Conservation (phyloP, 2,797 vertebrate genomes). For the Girardinus metallicus region DNA sequence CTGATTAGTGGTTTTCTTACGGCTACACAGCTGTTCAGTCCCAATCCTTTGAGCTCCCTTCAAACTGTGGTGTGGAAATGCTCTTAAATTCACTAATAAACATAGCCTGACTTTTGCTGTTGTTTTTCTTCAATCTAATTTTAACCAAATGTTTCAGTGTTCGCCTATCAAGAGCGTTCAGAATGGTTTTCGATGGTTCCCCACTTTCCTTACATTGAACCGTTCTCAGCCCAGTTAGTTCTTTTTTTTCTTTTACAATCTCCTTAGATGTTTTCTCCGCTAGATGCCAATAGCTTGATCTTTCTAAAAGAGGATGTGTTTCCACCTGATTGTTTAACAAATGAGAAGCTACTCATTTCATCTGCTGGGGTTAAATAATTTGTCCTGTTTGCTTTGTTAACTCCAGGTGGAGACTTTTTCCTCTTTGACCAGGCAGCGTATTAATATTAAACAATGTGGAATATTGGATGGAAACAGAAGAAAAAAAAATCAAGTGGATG, state of each 20-base stretch:
- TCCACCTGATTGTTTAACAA: not conserved
- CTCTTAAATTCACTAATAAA: not conserved
- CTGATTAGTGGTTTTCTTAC: not conserved
- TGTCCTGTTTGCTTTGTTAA: not conserved
- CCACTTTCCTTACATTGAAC: not conserved
- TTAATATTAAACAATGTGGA: not conserved
- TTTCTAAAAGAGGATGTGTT: not conserved
- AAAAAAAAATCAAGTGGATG: not conserved
- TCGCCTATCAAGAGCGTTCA: not conserved
- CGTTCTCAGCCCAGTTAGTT: not conserved
- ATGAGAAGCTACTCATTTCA: not conserved
- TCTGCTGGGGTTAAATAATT: not conserved
- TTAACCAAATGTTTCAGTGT: not conserved
- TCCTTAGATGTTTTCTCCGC: not conserved
- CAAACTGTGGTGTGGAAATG: not conserved
- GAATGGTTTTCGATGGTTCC: not conserved
- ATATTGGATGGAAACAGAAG: not conserved
- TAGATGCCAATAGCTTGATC: not conserved
- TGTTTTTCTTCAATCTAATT: not conserved
- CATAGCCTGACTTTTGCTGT: not conserved
- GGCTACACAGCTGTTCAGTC: not conserved
- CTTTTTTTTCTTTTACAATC: too few relatives aligned
- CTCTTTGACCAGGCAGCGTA: not conserved
- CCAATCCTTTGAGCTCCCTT: not conserved
- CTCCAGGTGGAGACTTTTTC: not conserved